Evolutionary conservation across 2,888 invertebrate genomes (phyloP), one percentile per base, ranked within the genome.

Genomic region (Macrophya annulata): DNA sequence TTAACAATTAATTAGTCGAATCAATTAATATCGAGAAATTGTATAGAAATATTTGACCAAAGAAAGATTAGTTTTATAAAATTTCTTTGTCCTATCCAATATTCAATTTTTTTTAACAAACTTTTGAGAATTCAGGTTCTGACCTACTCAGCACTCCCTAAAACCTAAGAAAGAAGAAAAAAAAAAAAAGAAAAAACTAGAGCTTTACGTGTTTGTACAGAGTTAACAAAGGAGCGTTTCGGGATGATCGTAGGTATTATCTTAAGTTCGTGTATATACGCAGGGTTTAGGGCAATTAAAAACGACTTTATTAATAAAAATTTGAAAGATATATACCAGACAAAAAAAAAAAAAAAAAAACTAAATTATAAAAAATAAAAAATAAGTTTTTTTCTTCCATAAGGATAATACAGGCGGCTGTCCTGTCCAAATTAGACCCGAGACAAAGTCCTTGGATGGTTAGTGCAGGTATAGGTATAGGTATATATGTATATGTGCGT

Each of bases 141-240:
- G 81, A 81, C 81, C 40, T 43, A 59, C 31, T 59, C 21, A 81
- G 43, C 62, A 40, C 59, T 59, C 43, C 81, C 43, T 62, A 25
- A 59, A 40, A 31, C 31, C 8, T 10, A n/a, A 71, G 12, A 71
- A 45, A 72, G 5, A 31, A 0, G n/a, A 37, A 76, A 0, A 37
- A 37, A 76, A 37, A 21, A 31, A 31, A 21, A 0, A 31, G 6
- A 81, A 43, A 43, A n/a, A 10, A 62, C 40, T 25, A 81, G 43
- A 72, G 31, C 12, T 43, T 43, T 81, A 81, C 4, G 17, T 4
- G 21, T 55, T 6, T 77, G 21, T 59, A 81, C 37, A 59, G 40
- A 62, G 81, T 81, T 81, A 81, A 81, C 81, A 81, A 81, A 81
- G 81, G 81, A 40, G 81, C 81, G 81, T 43, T 45, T 5, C 43